Base-by-base conservation (phyloP, 2,113 vertebrate genomes). In the Perccottus glenii region DNA sequence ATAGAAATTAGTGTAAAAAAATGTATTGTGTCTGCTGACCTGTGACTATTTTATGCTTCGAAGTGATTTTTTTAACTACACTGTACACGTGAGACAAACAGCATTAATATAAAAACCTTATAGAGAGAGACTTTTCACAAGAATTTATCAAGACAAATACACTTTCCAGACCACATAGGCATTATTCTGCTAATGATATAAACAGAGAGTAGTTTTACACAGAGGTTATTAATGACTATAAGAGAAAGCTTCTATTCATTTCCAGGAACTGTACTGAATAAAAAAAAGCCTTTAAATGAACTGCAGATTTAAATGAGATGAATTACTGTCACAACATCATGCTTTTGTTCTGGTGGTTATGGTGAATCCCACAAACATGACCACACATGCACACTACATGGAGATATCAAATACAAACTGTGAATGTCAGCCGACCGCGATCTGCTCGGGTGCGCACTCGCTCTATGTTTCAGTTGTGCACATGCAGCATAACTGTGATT, bases 401-500 rank as follows among this genome's bases (percentile, higher is more conserved):
- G n/a, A 9, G 14, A 44, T 14, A 60, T 9, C 12, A 27, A 43
- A 43, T 40, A 38, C 61, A 48, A 80, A 61, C 50, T 70, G 35
- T 4, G 42, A 60, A 48, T 63, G 45, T 70, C 55, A 58, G 9
- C 36, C 16, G 38, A 58, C 36, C 55, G 4, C 36, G 5, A 57
- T 57, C 53, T 43, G 36, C n/a, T 58, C 55, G 9, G 6, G 16
- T 4, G 9, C 1, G 33, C 52, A 6, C 33, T 12, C 36, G 48
- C n/a, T 45, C 73, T 77, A 76, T 86, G 51, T 71, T 51, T 32
- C 7, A 1, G 56, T 67, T 66, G 72, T 84, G 83, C 72, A 64
- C 68, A 81, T 44, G 38, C 66, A 75, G 76, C 78, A 74, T 27
- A 74, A 53, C 9, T 44, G 10, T 78, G 75, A 84, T 89, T 63